Percentiles rank a stretch among this genome's conserved stretches.
Evolutionary conservation across 2,888 invertebrate species (phyloP).

Genomic region (Sarcophaga carnaria): DNA sequence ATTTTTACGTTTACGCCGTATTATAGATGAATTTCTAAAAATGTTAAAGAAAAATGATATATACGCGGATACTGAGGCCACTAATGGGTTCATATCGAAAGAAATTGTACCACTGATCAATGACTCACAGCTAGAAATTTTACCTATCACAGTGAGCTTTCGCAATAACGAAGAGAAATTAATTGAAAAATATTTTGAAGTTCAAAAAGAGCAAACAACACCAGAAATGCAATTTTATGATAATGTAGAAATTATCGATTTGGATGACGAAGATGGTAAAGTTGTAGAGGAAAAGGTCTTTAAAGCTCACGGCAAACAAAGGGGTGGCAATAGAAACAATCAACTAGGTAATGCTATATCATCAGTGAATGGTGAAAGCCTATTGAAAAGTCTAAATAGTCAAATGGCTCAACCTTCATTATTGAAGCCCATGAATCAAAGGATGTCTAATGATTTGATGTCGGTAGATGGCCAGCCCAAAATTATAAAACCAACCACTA

Average conservation of each 20-base stretch:
- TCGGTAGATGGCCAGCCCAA: conserved; percentile 42
- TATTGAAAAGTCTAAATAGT: conserved; percentile 46
- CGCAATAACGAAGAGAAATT: conserved; percentile 77
- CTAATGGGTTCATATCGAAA: conserved; percentile 75
- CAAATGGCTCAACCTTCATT: conserved; percentile 67
- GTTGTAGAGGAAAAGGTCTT: conserved; percentile 18
- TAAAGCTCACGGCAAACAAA: conserved; percentile 22
- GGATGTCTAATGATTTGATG: conserved; percentile 36
- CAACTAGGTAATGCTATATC: not conserved
- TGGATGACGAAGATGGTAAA: conserved; percentile 57
- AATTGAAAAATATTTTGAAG: conserved; percentile 76
- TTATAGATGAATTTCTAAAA: conserved; percentile 76
- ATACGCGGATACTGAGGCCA: conserved; percentile 71
- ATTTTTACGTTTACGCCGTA: conserved; percentile 75
- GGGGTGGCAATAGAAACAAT: conserved; percentile 28
- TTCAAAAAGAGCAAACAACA: conserved; percentile 66
- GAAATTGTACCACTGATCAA: conserved; percentile 75
- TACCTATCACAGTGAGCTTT: conserved; percentile 74
- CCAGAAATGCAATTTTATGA: conserved; percentile 20
- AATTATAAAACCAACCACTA: conserved; percentile 28
- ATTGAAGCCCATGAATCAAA: conserved; percentile 68
- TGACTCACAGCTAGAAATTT: conserved; percentile 71
- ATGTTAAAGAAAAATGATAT: conserved; percentile 74
- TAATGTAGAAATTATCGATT: conserved; percentile 52
- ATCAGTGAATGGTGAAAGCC: conserved; percentile 27